A percentile compares a stretch with the other conserved stretches of the same genome.
Evolutionary conservation across 2,888 invertebrate genomes (phyloP).

Genomic region (Dicycla oo): DNA sequence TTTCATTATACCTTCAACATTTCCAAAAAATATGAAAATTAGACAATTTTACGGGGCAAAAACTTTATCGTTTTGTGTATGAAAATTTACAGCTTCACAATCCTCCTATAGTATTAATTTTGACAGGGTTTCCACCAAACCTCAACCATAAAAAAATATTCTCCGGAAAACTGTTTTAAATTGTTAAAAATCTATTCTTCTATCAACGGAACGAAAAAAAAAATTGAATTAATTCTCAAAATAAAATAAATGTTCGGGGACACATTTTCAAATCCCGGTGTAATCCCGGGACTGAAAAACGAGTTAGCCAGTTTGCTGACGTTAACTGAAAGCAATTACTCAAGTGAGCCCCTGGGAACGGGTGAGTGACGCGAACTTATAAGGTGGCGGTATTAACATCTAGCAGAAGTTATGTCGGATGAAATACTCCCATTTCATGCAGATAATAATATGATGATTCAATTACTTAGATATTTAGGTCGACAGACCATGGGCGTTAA

Average conservation of each 20-base stretch:
- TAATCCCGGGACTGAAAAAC: constrained; percentile 46
- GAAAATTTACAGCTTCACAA: too few species aligned
- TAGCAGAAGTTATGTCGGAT: constrained; percentile 6
- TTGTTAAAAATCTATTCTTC: not conserved
- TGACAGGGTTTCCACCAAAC: not conserved
- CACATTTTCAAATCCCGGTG: constrained; percentile 34
- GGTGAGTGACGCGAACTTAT: constrained; percentile 64
- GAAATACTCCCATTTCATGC: not conserved
- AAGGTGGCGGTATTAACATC: constrained; percentile 30
- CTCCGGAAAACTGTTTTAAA: not conserved
- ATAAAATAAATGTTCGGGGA: constrained; percentile 15
- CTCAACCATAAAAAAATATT: not conserved
- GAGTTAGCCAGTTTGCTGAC: constrained; percentile 46
- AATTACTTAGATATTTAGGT: not conserved
- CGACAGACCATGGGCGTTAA: not conserved
- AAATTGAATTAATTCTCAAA: not conserved
- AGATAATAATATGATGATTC: constrained; percentile 8
- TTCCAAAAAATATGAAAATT: too few species aligned
- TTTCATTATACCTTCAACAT: too few species aligned
- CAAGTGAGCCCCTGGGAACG: constrained; percentile 50
- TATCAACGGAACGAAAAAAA: not conserved
- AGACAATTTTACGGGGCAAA: too few species aligned
- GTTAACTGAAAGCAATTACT: constrained; percentile 70
- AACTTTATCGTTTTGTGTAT: too few species aligned
- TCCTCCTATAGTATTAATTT: too few species aligned